Evolutionary conservation across 1,140 invertebrate genomes (phyloP).

Genomic region (Pachyrhynchus sulphureomaculatus): DNA sequence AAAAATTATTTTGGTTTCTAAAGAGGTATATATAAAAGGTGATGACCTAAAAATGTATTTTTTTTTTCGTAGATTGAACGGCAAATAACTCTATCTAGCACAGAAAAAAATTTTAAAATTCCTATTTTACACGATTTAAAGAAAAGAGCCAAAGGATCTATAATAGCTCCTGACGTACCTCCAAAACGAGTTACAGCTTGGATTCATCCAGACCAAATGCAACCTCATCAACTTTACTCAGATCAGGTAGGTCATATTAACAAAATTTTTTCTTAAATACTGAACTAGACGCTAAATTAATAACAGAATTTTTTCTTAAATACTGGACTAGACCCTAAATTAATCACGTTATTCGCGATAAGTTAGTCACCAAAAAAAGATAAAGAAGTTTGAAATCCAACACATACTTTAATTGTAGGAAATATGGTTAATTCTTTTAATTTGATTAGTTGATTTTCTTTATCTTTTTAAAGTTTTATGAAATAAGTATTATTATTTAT

Average conservation of each 20-base stretch:
- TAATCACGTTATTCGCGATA: neutral
- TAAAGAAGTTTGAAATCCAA: no score
- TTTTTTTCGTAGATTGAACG: conserved; percentile 69
- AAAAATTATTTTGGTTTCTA: no score
- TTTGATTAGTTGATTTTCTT: no score
- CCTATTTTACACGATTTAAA: conserved; percentile 72
- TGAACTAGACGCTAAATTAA: neutral
- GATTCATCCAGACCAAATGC: conserved; percentile 41
- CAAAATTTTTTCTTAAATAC: neutral
- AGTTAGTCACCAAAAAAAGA: no score
- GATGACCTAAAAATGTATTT: conserved; percentile 38
- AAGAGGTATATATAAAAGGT: conserved; percentile 33
- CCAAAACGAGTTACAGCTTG: conserved; percentile 60
- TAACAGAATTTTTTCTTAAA: neutral
- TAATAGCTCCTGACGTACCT: conserved; percentile 72
- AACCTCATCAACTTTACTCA: conserved; percentile 43
- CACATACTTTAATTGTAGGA: no score
- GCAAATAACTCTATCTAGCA: conserved; percentile 67
- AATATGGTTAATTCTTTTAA: no score
- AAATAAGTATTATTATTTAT: no score
- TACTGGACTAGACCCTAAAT: neutral
- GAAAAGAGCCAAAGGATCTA: conserved; percentile 58
- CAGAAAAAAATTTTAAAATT: conserved; percentile 73
- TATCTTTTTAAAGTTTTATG: no score
- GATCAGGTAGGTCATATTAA: conserved; percentile 45